phyloP scores from a whole-genome alignment of 1,140 invertebrate species.

The Drosophila paulistorum region DNA sequence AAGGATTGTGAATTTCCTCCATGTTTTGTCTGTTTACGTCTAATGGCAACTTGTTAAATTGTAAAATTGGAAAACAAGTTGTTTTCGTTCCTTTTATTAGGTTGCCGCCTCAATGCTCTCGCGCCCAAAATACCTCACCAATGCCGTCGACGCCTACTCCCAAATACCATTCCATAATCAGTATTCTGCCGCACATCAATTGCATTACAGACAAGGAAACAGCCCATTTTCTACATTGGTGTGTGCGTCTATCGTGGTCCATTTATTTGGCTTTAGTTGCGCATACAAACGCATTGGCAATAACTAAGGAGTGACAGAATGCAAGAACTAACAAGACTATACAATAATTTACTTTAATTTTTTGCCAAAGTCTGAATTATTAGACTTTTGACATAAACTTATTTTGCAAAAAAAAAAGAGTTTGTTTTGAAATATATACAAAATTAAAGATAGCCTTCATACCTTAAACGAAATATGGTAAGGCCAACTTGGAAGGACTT shows the following conservation, averaged over 20 bases:
- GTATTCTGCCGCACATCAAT: constrained; percentile 48
- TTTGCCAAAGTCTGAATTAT: too few relatives aligned
- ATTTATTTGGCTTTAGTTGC: neutral
- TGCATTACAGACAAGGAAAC: constrained; percentile 44
- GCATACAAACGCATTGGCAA: neutral
- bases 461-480: too few relatives aligned
- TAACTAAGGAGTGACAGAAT: too few relatives aligned
- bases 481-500: neutral
- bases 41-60: constrained; percentile 82
- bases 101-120: constrained; percentile 75
- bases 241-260: constrained; percentile 16
- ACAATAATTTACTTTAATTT: neutral
- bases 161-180: neutral
- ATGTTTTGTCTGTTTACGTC: constrained; percentile 41
- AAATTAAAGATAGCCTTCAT: neutral
- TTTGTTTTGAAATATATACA: neutral
- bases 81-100: constrained; percentile 82
- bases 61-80: constrained; percentile 83
- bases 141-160: constrained; percentile 7
- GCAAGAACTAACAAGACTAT: too few relatives aligned
- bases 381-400: too few relatives aligned
- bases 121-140: constrained; percentile 12
- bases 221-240: neutral
- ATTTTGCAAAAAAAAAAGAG: too few relatives aligned
- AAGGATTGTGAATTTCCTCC: constrained; percentile 52